phyloP scores from a whole-genome alignment of 2,888 invertebrate genomes.

The Timema podura region DNA sequence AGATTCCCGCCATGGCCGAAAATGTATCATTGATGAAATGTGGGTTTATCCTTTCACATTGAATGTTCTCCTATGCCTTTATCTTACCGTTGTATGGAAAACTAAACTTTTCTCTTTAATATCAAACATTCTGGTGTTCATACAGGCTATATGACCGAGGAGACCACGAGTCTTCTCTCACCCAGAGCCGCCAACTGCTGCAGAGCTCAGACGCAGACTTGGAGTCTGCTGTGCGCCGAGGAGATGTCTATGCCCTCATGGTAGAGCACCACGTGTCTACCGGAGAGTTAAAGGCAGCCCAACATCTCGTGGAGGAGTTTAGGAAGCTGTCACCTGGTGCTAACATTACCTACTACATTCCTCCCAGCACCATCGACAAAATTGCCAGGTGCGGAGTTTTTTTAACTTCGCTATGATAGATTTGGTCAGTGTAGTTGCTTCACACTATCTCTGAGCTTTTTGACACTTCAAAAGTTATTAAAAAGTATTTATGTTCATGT shows the following conservation, averaged over 20 bases:
- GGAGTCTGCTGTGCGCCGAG: constrained; percentile 50
- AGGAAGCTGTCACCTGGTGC: constrained; percentile 15
- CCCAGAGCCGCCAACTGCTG: constrained; percentile 54
- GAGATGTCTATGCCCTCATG: constrained; percentile 56
- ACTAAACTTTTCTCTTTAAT: too few species aligned
- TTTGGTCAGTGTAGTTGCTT: too few species aligned
- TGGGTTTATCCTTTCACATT: too few species aligned
- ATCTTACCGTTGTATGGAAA: too few species aligned
- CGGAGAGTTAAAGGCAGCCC: constrained; percentile 22
- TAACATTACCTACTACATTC: constrained; percentile 22
- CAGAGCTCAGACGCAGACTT: constrained; percentile 43
- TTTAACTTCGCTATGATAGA: background rate
- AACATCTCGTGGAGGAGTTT: constrained; percentile 21
- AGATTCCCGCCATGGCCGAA: too few species aligned
- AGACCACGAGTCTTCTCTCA: constrained; percentile 55
- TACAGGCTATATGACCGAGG: constrained; percentile 52
- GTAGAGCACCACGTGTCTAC: constrained; percentile 46
- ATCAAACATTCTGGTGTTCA: background rate
- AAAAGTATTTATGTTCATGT: too few species aligned
- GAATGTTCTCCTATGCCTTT: too few species aligned
- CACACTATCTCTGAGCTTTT: too few species aligned
- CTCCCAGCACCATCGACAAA: constrained; percentile 19
- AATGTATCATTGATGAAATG: too few species aligned
- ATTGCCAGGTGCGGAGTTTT: constrained; percentile 11
- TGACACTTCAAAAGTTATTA: too few species aligned